These are phyloP conservation scores for Pyrgilauda ruficollis DNA, from an alignment of 2,113 vertebrate genomes.

Conservation along the genomic window DNA sequence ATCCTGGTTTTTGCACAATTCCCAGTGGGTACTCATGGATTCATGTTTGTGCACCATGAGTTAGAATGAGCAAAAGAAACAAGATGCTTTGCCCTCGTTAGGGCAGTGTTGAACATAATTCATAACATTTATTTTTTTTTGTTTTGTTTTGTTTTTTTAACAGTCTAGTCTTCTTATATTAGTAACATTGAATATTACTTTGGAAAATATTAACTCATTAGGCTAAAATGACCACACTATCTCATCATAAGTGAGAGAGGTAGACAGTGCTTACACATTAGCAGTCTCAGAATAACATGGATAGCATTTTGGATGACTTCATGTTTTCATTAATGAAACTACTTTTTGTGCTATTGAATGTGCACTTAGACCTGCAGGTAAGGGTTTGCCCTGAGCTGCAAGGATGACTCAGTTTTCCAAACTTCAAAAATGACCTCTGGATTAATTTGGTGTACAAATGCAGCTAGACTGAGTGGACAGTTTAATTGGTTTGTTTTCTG, in stretches of 20 bases:
- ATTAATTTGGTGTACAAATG: not conserved
- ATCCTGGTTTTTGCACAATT: not conserved
- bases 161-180: not conserved
- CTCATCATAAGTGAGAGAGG: not conserved
- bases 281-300: not conserved
- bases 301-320: not conserved
- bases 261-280: not conserved
- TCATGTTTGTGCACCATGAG: not conserved
- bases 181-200: not conserved
- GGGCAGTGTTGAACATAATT: not conserved
- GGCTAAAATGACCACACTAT: not conserved
- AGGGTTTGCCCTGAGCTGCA: not conserved
- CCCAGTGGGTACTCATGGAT: no score
- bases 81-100: not conserved
- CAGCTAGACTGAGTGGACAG: not conserved
- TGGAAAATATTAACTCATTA: not conserved
- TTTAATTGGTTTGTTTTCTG: not conserved
- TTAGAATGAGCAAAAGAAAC: not conserved
- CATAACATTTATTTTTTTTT: not conserved
- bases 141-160: not conserved
- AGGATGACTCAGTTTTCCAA: not conserved
- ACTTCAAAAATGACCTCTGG: not conserved
- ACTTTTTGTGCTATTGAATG: not conserved
- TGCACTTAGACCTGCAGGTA: not conserved
- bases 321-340: not conserved